Evolutionary conservation across 2,113 vertebrate genomes (phyloP).

Genomic region (Platichthys flesus): DNA sequence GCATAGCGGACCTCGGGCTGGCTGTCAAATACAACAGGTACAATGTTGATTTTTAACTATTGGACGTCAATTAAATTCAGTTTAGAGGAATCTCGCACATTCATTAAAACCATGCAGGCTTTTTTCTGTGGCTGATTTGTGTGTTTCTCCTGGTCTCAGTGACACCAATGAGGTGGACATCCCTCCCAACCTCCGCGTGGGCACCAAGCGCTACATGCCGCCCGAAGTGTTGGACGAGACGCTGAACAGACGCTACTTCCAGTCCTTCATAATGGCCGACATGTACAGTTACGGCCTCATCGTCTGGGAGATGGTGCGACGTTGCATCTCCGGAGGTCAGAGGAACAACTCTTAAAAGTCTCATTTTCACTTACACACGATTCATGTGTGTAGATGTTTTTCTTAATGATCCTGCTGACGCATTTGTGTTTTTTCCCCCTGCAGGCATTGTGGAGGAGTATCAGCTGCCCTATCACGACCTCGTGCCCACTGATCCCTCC

Average conservation of each 20-base stretch:
- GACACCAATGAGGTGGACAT: slow-evolving; percentile 98
- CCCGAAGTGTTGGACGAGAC: slow-evolving; percentile 97
- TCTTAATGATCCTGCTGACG: neutral
- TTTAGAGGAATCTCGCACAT: neutral
- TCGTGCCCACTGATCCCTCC: slow-evolving; percentile 93
- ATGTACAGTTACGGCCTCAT: slow-evolving; percentile 99
- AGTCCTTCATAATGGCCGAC: slow-evolving; percentile 99
- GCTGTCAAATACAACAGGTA: slow-evolving; percentile 99
- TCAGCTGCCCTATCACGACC: slow-evolving; percentile 94
- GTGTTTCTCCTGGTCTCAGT: slow-evolving; percentile 69
- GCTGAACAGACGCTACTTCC: slow-evolving; percentile 93
- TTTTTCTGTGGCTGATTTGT: neutral
- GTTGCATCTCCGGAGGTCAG: slow-evolving; percentile 95
- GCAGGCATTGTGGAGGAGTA: slow-evolving; percentile 96
- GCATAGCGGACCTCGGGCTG: slow-evolving; percentile 95
- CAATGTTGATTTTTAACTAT: neutral
- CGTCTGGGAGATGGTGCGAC: slow-evolving; percentile 94
- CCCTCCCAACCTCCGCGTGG: slow-evolving; percentile 93
- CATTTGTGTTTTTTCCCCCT: slow-evolving; percentile 5
- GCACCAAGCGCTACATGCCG: slow-evolving; percentile 98
- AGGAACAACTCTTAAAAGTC: neutral
- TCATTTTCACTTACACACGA: neutral
- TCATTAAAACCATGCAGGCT: neutral
- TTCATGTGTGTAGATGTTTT: neutral
- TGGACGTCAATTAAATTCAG: neutral